Percentiles rank a stretch among this genome's conserved stretches.
Conservation (phyloP, 2,888 invertebrate species). For the Lordiphosa andalusiaca region DNA sequence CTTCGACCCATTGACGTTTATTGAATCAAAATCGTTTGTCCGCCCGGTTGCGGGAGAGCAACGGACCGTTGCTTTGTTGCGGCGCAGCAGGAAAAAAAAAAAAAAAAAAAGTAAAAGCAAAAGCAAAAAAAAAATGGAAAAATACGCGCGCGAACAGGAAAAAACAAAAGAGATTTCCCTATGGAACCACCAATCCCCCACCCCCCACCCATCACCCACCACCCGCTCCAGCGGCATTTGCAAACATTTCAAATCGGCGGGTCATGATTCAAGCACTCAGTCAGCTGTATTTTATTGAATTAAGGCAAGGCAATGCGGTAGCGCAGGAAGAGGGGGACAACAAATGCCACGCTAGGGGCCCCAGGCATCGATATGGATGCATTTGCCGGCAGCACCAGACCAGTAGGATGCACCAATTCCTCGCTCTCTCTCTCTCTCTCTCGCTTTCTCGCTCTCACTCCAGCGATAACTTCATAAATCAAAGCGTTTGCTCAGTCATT, state of each 20-base stretch:
- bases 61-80: constrained; percentile 30
- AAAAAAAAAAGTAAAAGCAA: constrained; percentile 50
- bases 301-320: constrained; percentile 36
- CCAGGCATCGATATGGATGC: constrained; percentile 20
- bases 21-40: constrained; percentile 64
- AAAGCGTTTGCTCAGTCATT: constrained; percentile 75
- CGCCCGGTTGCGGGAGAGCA: constrained; percentile 24
- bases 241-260: constrained; percentile 72
- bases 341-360: constrained; percentile 60
- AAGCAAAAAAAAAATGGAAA: neutral
- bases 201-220: constrained; percentile 30
- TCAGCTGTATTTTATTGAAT: constrained; percentile 73
- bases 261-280: constrained; percentile 73
- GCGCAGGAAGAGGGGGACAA: constrained; percentile 27
- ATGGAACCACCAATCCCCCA: constrained; percentile 39
- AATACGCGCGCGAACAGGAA: constrained; percentile 21
- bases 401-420: neutral
- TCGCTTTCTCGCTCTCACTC: neutral
- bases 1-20: constrained; percentile 62
- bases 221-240: constrained; percentile 32
- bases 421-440: neutral
- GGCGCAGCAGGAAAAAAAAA: constrained; percentile 15
- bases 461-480: constrained; percentile 69
- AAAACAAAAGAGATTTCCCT: constrained; percentile 65
- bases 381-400: constrained; percentile 5